A percentile compares a stretch with the other conserved stretches of the same genome.
Conservation (phyloP, 1,140 invertebrate genomes). For the Drosophila paulistorum region DNA sequence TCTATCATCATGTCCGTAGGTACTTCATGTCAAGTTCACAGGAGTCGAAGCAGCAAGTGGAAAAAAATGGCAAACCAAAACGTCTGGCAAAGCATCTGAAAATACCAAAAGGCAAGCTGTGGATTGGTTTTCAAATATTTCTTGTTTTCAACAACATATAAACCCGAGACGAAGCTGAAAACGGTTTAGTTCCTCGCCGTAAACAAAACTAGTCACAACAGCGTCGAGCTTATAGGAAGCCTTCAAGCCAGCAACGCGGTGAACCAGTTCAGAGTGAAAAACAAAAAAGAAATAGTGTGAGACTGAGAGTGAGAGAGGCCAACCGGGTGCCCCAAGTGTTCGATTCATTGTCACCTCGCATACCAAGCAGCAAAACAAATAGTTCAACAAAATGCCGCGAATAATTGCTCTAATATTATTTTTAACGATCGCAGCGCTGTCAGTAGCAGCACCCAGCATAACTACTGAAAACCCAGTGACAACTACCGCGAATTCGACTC, state of each 20-base stretch:
- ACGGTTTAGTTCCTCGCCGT: conserved; percentile 81
- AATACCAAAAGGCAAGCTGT: conserved; percentile 28
- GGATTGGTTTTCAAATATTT: conserved; percentile 48
- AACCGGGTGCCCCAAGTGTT: conserved; percentile 63
- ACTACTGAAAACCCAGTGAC: background rate
- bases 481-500: background rate
- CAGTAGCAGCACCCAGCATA: background rate
- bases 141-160: conserved; percentile 50
- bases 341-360: conserved; percentile 52
- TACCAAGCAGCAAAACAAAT: conserved; percentile 33
- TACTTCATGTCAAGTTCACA: conserved; percentile 56
- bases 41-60: conserved; percentile 10
- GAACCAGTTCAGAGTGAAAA: conserved; percentile 45
- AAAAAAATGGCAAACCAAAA: conserved; percentile 19
- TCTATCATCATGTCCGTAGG: conserved; percentile 16
- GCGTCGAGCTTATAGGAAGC: conserved; percentile 56
- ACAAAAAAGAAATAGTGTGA: conserved; percentile 20
- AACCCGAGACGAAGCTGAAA: conserved; percentile 67
- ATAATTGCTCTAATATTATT: conserved; percentile 28
- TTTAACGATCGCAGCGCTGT: background rate
- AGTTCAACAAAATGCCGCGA: conserved; percentile 45
- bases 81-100: conserved; percentile 54
- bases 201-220: conserved; percentile 82
- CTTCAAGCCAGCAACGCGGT: conserved; percentile 37
- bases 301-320: conserved; percentile 36